Evolutionary conservation across 1,140 invertebrate species (phyloP).

Genomic region (Homalodisca vitripennis): DNA sequence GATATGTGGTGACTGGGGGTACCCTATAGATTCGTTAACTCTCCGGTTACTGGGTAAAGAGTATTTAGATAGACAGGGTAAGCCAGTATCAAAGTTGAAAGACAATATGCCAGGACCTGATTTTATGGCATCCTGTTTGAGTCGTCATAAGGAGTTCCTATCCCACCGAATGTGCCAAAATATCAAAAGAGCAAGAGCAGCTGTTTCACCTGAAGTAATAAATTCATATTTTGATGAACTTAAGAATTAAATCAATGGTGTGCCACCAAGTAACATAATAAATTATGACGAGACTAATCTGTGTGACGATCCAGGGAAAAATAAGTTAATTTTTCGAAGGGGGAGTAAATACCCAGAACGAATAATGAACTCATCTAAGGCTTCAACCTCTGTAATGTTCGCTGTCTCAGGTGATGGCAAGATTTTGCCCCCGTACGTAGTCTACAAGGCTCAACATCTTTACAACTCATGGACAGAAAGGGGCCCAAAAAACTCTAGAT

Average conservation of each 20-base stretch:
- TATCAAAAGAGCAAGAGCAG: too few relatives aligned
- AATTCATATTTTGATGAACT: not conserved
- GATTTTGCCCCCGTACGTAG: slow-evolving; percentile 44
- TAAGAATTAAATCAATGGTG: slow-evolving; percentile 12
- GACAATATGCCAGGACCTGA: too few relatives aligned
- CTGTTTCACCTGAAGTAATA: too few relatives aligned
- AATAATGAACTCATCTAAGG: slow-evolving; percentile 34
- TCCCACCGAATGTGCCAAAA: too few relatives aligned
- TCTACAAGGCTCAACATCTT: slow-evolving; percentile 47
- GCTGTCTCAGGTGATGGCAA: slow-evolving; percentile 32
- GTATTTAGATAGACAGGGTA: too few relatives aligned
- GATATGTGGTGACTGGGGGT: too few relatives aligned
- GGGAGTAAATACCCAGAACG: slow-evolving; percentile 34
- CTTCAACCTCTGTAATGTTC: slow-evolving; percentile 36
- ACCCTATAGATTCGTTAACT: too few relatives aligned
- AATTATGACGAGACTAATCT: slow-evolving; percentile 52
- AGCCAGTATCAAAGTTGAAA: too few relatives aligned
- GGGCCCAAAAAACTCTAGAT: slow-evolving; percentile 43
- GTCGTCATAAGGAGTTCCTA: too few relatives aligned
- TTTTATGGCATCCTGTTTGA: too few relatives aligned
- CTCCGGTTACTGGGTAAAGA: too few relatives aligned
- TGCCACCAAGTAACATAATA: slow-evolving; percentile 44
- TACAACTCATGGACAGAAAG: slow-evolving; percentile 45
- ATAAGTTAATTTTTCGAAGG: slow-evolving; percentile 34
- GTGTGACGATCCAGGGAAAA: slow-evolving; percentile 45